A percentile compares a stretch with the other conserved stretches of the same genome.
These are phyloP conservation scores for Odontesthes bonariensis DNA, from an alignment of 2,113 vertebrate genomes.

Conservation along the genomic window DNA sequence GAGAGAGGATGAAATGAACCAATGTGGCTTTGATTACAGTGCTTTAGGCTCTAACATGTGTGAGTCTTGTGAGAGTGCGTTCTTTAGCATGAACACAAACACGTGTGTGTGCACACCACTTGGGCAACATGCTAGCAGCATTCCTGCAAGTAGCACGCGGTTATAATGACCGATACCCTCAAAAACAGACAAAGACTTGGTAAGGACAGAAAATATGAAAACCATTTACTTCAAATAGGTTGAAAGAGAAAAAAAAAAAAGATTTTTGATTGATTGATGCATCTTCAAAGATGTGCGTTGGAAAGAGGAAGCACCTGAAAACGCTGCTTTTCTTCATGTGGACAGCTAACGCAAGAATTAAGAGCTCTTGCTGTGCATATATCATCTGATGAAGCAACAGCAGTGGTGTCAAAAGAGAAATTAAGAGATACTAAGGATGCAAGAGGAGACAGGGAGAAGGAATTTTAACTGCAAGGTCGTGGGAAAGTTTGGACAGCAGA, in stretches of 20 bases:
- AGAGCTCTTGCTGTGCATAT: constrained; percentile 6
- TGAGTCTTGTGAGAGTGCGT: constrained; percentile 4
- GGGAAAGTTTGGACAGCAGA: constrained; percentile 18
- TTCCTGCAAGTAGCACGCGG: constrained; percentile 24
- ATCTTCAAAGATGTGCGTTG: not conserved
- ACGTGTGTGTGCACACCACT: constrained; percentile 8
- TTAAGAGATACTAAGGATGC: not conserved
- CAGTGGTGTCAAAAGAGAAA: not conserved
- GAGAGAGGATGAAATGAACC: constrained; percentile 47
- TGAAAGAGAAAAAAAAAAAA: not conserved
- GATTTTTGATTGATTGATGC: constrained; percentile 3
- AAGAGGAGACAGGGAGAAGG: not conserved
- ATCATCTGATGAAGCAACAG: not conserved
- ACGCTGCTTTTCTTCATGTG: constrained; percentile 23
- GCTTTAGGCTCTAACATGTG: constrained; percentile 6
- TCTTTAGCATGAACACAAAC: constrained; percentile 29
- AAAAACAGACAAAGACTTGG: not conserved
- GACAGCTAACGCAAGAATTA: constrained; percentile 11
- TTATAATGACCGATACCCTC: not conserved
- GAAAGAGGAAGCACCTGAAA: constrained; percentile 6
- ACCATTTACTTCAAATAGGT: not conserved
- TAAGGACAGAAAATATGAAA: too few relatives aligned
- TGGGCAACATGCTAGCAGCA: constrained; percentile 33
- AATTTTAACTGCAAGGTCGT: not conserved
- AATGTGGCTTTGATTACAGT: constrained; percentile 65